Base-by-base conservation (phyloP, 1,140 invertebrate genomes). In the Oppia nitens region DNA sequence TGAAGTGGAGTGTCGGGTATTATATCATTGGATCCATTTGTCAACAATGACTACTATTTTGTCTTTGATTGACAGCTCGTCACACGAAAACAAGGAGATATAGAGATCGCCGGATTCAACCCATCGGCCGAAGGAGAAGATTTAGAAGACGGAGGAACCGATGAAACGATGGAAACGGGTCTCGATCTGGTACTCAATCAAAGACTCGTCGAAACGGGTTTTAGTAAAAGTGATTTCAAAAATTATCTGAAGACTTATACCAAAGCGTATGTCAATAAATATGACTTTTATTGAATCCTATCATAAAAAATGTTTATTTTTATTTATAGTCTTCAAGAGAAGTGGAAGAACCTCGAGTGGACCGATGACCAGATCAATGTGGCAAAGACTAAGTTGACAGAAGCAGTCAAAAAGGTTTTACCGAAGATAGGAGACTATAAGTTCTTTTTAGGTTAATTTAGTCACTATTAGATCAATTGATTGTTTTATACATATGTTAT, bases 171-270 rank as follows among this genome's bases (percentile, higher is more conserved):
- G 1, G 83, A 88, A 70, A 78, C 78, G 62, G 92, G 92, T 48
- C 84, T 96, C 51, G 92, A 97, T 74, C 78, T 96, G 63, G 87
- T 96, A 25, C 72, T 97, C 29, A 94, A 95, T 71, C 88, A 95
- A 68, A 80, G 87, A 70, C 79, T 96, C 45, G 71, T 75, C 60
- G 91, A 95, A 76, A 87, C 83, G 71, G 85, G 72, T 27, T 76
- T 77, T 63, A 66, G 68, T 55, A 73, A 74, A 62, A 66, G 70
- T 53, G 84, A 84, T 24, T 97, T 87, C 72, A 91, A 88, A 63
- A 69, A 78, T 53, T 95, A 96, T 74, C 78, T 96, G 63, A 97
- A 96, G 73, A 87, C 88, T 64, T 96, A 91, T 73, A 94, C 96
- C 85, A 95, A 95, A 75, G 87, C 85, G 82, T 85, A 74, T 79